Evolutionary conservation across 2,888 invertebrate species (phyloP).

Genomic region (Cosmia trapezina): DNA sequence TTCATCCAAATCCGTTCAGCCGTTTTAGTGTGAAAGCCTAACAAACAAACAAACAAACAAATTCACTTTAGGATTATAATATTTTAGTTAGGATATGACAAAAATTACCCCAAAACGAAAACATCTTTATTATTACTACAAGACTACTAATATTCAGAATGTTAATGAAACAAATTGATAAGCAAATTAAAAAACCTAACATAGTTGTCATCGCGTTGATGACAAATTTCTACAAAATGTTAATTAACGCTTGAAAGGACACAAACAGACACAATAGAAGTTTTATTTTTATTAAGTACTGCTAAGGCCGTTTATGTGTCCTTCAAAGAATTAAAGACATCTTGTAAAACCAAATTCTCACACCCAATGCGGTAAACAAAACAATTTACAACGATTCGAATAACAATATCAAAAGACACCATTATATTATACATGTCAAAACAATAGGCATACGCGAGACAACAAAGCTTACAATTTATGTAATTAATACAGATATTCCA

Average conservation of each 20-base stretch:
- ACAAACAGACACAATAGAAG: too few species aligned
- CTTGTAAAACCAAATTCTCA: constrained; percentile 24
- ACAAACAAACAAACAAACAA: too few species aligned
- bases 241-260: not conserved
- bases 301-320: too few species aligned
- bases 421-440: constrained; percentile 17
- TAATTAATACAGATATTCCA: constrained; percentile 56
- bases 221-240: constrained; percentile 9
- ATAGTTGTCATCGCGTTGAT: not conserved
- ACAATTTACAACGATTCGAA: constrained; percentile 30
- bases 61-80: too few species aligned
- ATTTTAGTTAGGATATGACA: too few species aligned
- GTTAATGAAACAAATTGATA: constrained; percentile 13
- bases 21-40: too few species aligned
- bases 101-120: not conserved
- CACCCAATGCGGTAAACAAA: constrained; percentile 23
- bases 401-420: constrained; percentile 35
- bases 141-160: not conserved
- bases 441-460: constrained; percentile 46
- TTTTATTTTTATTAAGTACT: too few species aligned
- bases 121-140: not conserved
- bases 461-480: constrained; percentile 58
- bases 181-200: not conserved
- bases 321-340: constrained; percentile 8
- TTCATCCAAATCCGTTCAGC: too few species aligned